Evolutionary conservation across 1,140 invertebrate genomes (phyloP), one percentile per base, ranked within the genome.

Genomic region (Chironomus striatipennis): DNA sequence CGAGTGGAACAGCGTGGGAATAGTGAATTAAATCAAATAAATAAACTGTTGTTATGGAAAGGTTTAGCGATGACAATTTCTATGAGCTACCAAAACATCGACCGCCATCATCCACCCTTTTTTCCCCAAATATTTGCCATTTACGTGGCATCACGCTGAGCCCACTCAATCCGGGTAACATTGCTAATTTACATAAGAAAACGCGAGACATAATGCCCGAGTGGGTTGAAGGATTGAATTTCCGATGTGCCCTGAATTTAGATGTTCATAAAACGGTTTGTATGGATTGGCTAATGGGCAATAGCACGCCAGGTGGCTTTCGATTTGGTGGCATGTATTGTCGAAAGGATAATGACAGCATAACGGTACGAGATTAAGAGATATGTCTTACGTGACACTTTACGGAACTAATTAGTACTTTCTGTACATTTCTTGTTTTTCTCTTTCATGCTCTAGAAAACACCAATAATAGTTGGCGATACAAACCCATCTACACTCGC

Each of bases 251-350:
- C 9, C 79, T 80, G 74, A 76, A 79, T 20, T 73, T 82, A 75
- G 79, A 78, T 0, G 76, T 79, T 8, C 80, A 82, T 47, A 82
- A 81, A 70, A 77, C 75, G n/a, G 75, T 81, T 2, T 77, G 76
- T 4, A 78, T 77, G 43, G 74, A 77, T 20, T 82, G 81, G 81
- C 65, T 79, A 0, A 74, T 82, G 20, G 81, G 81, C 74, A 81
- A 82, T 75, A 76, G 78, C 15, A 74, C 74, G 8, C 75, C 81
- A 1, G 75, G 78, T 0, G 81, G 81, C 8, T 82, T 82, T 74
- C 80, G 80, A 8, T 80, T 82, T 18, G 81, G 81, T 15, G 81
- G 81, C 4, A 76, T 80, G 15, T 82, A 80, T 74, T 80, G 79
- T n/a, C 76, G 77, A 42, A 79, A 77, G 4, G 72, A 78, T 7